A percentile compares a stretch with the other conserved stretches of the same genome.
Conservation (phyloP, 2,797 vertebrate genomes). For the Hirundo rustica region DNA sequence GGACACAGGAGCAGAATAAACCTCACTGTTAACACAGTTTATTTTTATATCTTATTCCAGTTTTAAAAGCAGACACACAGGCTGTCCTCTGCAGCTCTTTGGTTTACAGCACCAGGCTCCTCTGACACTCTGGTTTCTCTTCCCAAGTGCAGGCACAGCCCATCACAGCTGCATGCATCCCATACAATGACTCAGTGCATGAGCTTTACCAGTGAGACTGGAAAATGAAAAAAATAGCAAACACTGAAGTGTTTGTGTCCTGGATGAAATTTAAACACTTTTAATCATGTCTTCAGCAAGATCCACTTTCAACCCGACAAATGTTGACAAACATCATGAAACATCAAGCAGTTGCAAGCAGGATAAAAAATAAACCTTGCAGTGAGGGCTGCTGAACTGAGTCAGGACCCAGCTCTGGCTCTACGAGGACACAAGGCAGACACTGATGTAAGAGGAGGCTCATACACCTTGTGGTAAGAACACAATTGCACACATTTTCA, state of each 20-base stretch:
- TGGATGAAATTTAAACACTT: neutral
- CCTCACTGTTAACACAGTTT: neutral
- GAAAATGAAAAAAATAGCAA: neutral
- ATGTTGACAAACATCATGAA: neutral
- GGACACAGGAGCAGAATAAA: neutral
- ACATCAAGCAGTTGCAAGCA: neutral
- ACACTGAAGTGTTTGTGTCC: neutral
- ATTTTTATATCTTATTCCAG: neutral
- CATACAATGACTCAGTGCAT: neutral
- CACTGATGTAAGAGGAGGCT: neutral
- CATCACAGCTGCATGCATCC: neutral
- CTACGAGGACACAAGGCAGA: neutral
- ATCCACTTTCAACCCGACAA: neutral
- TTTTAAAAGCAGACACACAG: neutral
- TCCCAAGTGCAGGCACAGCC: neutral
- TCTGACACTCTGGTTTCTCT: neutral
- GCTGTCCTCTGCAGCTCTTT: neutral
- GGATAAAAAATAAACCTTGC: neutral
- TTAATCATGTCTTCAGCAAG: neutral
- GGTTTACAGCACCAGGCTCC: neutral
- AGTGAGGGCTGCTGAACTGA: neutral
- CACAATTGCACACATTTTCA: neutral
- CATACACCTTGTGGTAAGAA: accelerated
- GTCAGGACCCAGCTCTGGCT: neutral
- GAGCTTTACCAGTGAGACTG: neutral